phyloP scores from a whole-genome alignment of 2,113 vertebrate genomes.

The Enhydra lutris region DNA sequence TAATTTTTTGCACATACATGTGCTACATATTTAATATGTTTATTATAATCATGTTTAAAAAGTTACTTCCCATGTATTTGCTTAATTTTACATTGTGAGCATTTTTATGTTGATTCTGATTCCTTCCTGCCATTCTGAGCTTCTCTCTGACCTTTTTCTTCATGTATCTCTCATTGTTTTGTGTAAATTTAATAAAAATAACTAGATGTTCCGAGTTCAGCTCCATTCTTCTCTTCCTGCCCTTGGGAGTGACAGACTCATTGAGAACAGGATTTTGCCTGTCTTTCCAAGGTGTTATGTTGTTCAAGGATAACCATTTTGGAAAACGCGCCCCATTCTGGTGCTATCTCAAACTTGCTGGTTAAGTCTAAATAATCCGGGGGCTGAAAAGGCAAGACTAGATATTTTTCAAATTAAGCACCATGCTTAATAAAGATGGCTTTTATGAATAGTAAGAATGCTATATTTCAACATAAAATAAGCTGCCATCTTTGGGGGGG shows the following conservation, averaged over 20 bases:
- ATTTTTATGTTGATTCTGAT: neutral
- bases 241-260: neutral
- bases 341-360: neutral
- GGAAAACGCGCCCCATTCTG: neutral
- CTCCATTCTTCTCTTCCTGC: neutral
- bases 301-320: neutral
- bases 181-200: neutral
- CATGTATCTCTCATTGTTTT: neutral
- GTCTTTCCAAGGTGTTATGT: neutral
- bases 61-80: neutral
- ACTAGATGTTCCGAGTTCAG: neutral
- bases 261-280: neutral
- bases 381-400: neutral
- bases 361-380: neutral
- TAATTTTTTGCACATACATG: neutral
- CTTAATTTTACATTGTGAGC: neutral
- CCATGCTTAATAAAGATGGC: neutral
- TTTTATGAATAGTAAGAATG: neutral
- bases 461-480: neutral
- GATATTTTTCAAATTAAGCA: neutral
- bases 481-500: neutral
- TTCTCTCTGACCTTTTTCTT: neutral
- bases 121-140: neutral
- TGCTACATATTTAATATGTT: neutral
- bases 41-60: neutral